Evolutionary conservation across 1,140 invertebrate species (phyloP), one percentile per base, ranked within the genome.

Genomic region (Callitettix versicolor): DNA sequence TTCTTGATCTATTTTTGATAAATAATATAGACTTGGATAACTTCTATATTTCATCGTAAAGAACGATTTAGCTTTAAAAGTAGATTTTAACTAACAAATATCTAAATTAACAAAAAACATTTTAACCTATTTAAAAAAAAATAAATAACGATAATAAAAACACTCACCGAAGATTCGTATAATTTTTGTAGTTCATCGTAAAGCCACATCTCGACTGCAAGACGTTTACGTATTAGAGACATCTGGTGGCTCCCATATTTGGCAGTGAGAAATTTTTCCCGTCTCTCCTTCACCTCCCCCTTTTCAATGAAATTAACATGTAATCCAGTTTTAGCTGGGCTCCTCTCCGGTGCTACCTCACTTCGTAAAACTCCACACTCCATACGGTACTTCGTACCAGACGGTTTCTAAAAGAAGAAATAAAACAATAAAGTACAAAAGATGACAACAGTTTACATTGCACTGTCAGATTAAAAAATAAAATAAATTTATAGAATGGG

Each of bases 171-270:
- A 58, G 81, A 78, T 62, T 88, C 85, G 67, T 93, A 95, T 34
- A 96, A 76, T 66, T 88, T 86, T 69, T 93, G 88, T 55, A 97
- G 77, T 70, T 95, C 86, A 67, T 96, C 92, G 70, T 93, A 95
- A 40, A 97, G 80, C 93, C 93, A 96, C 88, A 96, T 95, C 73
- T 97, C 94, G 9, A 96, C 93, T 11, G 87, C 85, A 54, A 96
- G 76, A 67, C 93, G 76, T 73, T 96, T 96, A 60, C 92, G 80
- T 64, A 97, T 97, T 58, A 96, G 80, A 64, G 84, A 89, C 93
- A 96, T 97, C 75, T 96, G 93, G 75, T 96, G 93, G 59, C 87
- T 87, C 53, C 92, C 92, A 67, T 96, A 97, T 70, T 96, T 96
- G 58, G 93, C 92, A 30, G 93, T 96, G 57, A 96, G 80, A 72